phyloP scores from a whole-genome alignment of 2,113 vertebrate species.

The Podarcis raffonei region DNA sequence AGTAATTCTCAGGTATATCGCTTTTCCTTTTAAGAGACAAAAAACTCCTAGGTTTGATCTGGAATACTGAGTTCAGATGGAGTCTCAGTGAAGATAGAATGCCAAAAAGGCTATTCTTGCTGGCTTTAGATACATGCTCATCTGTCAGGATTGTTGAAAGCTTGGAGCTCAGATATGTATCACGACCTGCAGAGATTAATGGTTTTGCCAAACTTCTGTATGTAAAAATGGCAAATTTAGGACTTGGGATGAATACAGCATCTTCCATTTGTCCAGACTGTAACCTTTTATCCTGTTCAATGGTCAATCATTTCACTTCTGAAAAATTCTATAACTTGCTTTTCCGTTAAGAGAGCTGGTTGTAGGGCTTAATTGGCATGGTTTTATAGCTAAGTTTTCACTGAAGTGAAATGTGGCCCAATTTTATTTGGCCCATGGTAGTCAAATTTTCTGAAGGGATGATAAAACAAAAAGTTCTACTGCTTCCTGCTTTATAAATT shows the following conservation, averaged over 20 bases:
- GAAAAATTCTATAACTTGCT: neutral
- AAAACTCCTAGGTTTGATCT: neutral
- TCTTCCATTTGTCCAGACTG: neutral
- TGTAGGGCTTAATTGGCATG: constrained; percentile 9
- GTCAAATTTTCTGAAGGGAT: neutral
- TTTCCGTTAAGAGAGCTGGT: constrained; percentile 1
- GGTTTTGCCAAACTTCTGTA: neutral
- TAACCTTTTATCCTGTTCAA: neutral
- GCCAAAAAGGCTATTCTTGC: neutral
- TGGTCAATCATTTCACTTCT: neutral
- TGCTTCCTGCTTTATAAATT: neutral
- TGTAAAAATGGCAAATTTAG: neutral
- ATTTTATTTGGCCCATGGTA: neutral
- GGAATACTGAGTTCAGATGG: neutral
- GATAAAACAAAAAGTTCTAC: neutral
- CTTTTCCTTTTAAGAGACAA: neutral
- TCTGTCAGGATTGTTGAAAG: neutral
- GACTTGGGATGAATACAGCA: constrained; percentile 12
- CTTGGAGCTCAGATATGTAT: constrained; percentile 42
- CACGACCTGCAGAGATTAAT: constrained; percentile 7
- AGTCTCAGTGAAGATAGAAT: neutral
- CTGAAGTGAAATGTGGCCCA: neutral
- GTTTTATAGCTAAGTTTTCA: neutral
- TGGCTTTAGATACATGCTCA: constrained; percentile 20
- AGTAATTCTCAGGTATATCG: too few species aligned